Percentiles rank a stretch among this genome's conserved stretches.
Conservation (phyloP, 2,113 vertebrate genomes). For the Passer domesticus region DNA sequence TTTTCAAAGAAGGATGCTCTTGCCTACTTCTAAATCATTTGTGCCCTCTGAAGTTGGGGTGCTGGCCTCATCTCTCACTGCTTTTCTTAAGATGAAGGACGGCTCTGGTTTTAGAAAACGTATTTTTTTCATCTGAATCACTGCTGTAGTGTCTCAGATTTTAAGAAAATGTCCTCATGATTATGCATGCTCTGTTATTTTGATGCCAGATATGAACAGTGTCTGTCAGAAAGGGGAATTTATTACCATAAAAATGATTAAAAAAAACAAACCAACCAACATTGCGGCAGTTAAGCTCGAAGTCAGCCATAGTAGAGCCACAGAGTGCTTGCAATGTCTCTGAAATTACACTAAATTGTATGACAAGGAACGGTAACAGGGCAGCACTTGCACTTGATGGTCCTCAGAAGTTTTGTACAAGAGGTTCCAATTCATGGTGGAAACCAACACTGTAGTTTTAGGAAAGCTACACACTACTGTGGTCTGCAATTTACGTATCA, state of each 20-base stretch:
- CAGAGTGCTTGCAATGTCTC: background rate
- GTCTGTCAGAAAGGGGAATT: background rate
- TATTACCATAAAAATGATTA: background rate
- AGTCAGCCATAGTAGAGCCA: background rate
- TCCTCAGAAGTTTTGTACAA: background rate
- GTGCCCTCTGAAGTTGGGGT: background rate
- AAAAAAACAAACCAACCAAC: background rate
- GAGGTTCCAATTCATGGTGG: background rate
- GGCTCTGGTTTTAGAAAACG: background rate
- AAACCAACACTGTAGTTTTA: background rate
- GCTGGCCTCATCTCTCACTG: background rate
- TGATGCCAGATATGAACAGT: background rate
- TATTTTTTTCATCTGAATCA: background rate
- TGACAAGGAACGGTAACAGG: background rate
- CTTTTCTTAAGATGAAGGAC: background rate
- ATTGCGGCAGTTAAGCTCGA: background rate
- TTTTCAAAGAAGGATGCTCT: background rate
- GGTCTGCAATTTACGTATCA: background rate
- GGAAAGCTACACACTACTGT: background rate
- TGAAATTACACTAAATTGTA: background rate
- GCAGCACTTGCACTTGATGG: background rate
- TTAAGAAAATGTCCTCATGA: background rate
- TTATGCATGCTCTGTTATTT: background rate
- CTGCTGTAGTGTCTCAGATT: background rate
- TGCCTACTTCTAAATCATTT: background rate